These are phyloP conservation scores for Caenorhabditis zanzibari DNA, from an alignment of 2,888 invertebrate species.

Conservation along the genomic window DNA sequence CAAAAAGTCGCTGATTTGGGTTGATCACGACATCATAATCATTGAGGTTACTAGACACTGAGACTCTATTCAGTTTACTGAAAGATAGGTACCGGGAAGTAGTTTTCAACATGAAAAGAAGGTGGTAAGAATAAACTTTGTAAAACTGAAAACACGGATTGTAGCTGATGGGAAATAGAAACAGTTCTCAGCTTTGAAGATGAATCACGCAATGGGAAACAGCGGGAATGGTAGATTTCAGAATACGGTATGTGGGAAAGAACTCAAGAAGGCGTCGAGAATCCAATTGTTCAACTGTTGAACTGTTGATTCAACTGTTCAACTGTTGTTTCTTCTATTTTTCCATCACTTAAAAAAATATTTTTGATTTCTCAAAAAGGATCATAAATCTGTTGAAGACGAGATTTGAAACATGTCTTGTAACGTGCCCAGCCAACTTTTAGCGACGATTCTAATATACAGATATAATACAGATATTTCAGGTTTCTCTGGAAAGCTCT, in stretches of 20 bases:
- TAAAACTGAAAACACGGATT: background rate
- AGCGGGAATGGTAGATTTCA: background rate
- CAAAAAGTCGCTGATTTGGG: conserved; percentile 1
- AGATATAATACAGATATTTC: too few species aligned
- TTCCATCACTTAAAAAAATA: too few species aligned
- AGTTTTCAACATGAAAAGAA: background rate
- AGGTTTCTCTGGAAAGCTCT: too few species aligned
- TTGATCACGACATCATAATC: conserved; percentile 42
- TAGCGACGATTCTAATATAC: too few species aligned
- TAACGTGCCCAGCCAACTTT: too few species aligned
- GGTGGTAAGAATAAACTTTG: background rate
- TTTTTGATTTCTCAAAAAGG: too few species aligned
- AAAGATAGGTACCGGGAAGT: background rate
- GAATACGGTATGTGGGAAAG: background rate
- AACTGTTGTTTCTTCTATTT: too few species aligned
- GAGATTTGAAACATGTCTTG: too few species aligned
- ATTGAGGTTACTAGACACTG: background rate
- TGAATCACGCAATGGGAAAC: conserved; percentile 6
- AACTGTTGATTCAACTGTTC: too few species aligned
- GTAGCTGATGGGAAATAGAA: background rate
- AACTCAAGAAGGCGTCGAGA: background rate
- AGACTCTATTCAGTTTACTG: background rate
- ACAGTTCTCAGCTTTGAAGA: conserved; percentile 27
- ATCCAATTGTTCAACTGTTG: too few species aligned
- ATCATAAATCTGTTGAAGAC: too few species aligned